Conservation (phyloP, 2,113 vertebrate species). For the Guaruba guarouba region DNA sequence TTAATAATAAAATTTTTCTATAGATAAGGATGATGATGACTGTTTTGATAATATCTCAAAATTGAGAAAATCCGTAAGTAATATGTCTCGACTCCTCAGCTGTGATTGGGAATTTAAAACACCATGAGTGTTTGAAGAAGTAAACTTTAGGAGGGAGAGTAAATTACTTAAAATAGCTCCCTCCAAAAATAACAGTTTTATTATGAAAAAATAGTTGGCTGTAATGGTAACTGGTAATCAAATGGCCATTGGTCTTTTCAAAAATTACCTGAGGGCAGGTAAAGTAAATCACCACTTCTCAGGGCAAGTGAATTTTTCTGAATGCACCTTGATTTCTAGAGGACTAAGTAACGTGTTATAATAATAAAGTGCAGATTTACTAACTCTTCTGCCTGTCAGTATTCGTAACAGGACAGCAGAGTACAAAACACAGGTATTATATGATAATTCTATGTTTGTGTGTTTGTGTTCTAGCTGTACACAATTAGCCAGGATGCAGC, state of each 20-base stretch:
- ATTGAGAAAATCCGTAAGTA: fast-evolving
- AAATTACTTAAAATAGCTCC: background rate
- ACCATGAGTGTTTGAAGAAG: background rate
- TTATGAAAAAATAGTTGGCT: background rate
- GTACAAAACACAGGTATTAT: background rate
- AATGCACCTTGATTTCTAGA: background rate
- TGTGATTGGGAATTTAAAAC: background rate
- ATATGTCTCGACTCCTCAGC: background rate
- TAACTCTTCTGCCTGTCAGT: background rate
- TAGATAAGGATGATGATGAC: background rate
- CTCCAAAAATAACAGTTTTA: fast-evolving
- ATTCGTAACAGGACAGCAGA: background rate
- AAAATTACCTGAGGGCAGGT: background rate
- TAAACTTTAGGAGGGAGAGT: background rate
- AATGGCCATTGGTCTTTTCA: background rate
- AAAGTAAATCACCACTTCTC: background rate
- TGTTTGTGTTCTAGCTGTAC: constrained; percentile 80
- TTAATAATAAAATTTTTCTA: background rate
- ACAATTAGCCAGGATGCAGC: constrained; percentile 91
- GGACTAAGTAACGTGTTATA: background rate
- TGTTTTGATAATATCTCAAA: background rate
- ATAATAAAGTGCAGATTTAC: background rate
- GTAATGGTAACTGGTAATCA: background rate
- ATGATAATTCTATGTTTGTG: fast-evolving
- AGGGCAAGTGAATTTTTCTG: background rate